phyloP scores from a whole-genome alignment of 2,888 invertebrate species.

The Leptodirus hochenwartii region DNA sequence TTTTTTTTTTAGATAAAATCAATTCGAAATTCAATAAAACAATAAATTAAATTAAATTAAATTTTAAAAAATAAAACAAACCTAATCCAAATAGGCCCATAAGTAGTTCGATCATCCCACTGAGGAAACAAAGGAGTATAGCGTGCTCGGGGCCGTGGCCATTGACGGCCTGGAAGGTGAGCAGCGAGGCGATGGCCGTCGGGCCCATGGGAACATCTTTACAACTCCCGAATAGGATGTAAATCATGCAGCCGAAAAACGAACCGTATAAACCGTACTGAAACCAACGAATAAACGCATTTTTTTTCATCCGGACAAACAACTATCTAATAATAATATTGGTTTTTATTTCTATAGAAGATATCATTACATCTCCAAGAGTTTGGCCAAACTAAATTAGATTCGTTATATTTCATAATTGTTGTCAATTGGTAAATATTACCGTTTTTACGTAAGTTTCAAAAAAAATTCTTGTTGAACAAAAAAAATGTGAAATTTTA shows the following conservation, averaged over 20 bases:
- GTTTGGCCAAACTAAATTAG: no score
- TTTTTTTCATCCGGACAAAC: no score
- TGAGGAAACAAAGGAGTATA: conserved; percentile 53
- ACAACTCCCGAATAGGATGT: conserved; percentile 79
- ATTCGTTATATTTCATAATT: no score
- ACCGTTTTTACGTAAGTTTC: no score
- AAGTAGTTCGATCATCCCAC: conserved; percentile 54
- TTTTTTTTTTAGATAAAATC: neutral
- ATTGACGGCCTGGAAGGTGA: conserved; percentile 61
- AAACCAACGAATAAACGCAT: conserved; percentile 15
- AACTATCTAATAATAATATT: no score
- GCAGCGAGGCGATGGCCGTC: conserved; percentile 75
- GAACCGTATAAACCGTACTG: conserved; percentile 87
- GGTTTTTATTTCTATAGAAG: no score
- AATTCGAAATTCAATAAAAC: neutral
- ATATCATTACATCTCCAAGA: no score
- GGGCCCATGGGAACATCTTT: conserved; percentile 88
- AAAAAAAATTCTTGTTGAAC: no score
- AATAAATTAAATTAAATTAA: conserved; percentile 1
- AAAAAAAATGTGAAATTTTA: no score
- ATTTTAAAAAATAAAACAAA: conserved; percentile 18
- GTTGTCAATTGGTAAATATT: no score
- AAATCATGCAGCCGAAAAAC: conserved; percentile 81
- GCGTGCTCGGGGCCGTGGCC: conserved; percentile 48
- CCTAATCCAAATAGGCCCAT: conserved; percentile 73